Conservation (phyloP, 2,888 invertebrate species). For the Conchocele bisecta region DNA sequence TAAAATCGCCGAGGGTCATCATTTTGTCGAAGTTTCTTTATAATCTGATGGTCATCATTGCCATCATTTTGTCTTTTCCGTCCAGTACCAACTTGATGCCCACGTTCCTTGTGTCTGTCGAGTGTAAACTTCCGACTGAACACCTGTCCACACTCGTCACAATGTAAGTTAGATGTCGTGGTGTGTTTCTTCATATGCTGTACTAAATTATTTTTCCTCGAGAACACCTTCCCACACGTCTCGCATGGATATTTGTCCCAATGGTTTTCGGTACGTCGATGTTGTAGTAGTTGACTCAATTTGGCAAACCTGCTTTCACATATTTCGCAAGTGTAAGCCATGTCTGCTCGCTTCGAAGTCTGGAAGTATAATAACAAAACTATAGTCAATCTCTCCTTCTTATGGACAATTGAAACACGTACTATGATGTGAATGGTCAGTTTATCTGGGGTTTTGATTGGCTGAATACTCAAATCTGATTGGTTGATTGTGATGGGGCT, state of each 20-base stretch:
- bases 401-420: too few species aligned
- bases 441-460: too few species aligned
- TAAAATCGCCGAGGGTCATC: not conserved
- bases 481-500: too few species aligned
- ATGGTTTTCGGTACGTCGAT: slow-evolving; percentile 20
- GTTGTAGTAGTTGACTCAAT: slow-evolving; percentile 27
- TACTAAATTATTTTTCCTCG: slow-evolving; percentile 25
- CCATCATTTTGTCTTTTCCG: not conserved
- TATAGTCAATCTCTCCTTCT: too few species aligned
- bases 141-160: slow-evolving; percentile 23
- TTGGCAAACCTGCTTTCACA: slow-evolving; percentile 23
- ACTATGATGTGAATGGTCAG: too few species aligned
- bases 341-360: too few species aligned
- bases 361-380: too few species aligned
- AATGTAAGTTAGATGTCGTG: slow-evolving; percentile 11
- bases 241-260: slow-evolving; percentile 13
- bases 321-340: slow-evolving; percentile 29
- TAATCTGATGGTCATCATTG: not conserved
- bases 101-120: not conserved
- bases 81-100: not conserved
- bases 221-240: slow-evolving; percentile 24
- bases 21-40: not conserved
- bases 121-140: slow-evolving; percentile 19
- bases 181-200: slow-evolving; percentile 22
- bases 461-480: too few species aligned